Conservation (phyloP, 1,140 invertebrate species). For the Wiebesia pumilae region DNA sequence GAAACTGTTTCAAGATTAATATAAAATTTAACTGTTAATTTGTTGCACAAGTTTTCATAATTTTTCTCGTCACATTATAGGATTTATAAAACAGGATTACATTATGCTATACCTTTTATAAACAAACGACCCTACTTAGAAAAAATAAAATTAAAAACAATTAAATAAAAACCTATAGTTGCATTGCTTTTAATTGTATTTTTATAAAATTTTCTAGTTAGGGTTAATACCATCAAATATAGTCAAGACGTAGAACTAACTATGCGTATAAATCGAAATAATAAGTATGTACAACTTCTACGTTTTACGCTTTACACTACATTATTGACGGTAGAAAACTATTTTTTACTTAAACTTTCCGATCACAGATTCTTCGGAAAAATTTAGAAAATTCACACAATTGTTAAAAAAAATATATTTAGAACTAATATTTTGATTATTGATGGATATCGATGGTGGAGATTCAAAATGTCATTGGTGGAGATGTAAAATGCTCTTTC, state of each 20-base stretch:
- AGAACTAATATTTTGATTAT: no score
- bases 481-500: no score
- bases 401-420: constrained; percentile 28
- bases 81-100: constrained; percentile 37
- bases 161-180: not conserved
- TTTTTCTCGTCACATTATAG: not conserved
- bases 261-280: constrained; percentile 20
- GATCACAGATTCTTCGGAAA: constrained; percentile 29
- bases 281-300: constrained; percentile 43
- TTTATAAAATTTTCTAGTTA: not conserved
- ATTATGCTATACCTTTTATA: constrained; percentile 24
- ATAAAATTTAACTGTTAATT: not conserved
- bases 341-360: constrained; percentile 11
- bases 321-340: constrained; percentile 33
- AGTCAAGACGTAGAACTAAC: not conserved
- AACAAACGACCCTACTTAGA: constrained; percentile 11
- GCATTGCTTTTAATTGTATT: constrained; percentile 3
- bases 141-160: constrained; percentile 34
- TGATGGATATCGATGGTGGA: no score
- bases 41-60: not conserved
- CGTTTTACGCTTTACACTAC: not conserved
- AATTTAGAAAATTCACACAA: constrained; percentile 1
- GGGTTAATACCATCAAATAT: constrained; percentile 23
- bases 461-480: no score
- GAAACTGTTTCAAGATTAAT: not conserved